Conservation (phyloP, 2,113 vertebrate species). For the Orientallactaga bullata region DNA sequence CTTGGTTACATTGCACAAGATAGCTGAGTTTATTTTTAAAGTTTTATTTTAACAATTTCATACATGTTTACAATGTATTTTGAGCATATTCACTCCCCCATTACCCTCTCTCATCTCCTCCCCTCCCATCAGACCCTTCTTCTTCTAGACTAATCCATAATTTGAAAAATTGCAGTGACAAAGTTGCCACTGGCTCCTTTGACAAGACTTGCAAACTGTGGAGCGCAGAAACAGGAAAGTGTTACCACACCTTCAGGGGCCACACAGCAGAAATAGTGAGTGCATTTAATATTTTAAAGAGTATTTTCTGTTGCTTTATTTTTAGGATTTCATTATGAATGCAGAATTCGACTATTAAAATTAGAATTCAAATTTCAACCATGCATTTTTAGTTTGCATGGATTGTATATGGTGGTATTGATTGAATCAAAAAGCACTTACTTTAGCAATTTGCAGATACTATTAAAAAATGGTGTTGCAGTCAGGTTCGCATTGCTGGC, state of each 20-base stretch:
- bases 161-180: conserved; percentile 90
- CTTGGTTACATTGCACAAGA: conserved; percentile 2
- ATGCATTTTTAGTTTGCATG: neutral
- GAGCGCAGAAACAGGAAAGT: conserved; percentile 94
- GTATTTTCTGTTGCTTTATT: neutral
- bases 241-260: conserved; percentile 94
- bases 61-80: no score
- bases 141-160: neutral
- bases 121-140: no score
- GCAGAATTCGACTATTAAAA: neutral
- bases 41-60: no score
- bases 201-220: conserved; percentile 98
- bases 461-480: neutral
- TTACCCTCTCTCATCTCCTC: no score
- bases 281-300: conserved; percentile 53
- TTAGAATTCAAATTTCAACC: neutral
- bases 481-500: no score
- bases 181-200: conserved; percentile 98
- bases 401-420: neutral
- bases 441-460: neutral
- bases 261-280: conserved; percentile 96
- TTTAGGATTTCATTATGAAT: neutral
- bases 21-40: neutral
- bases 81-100: no score
- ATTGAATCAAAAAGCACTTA: neutral